Evolutionary conservation across 2,888 invertebrate species (phyloP).

Genomic region (Papilio elwesi): DNA sequence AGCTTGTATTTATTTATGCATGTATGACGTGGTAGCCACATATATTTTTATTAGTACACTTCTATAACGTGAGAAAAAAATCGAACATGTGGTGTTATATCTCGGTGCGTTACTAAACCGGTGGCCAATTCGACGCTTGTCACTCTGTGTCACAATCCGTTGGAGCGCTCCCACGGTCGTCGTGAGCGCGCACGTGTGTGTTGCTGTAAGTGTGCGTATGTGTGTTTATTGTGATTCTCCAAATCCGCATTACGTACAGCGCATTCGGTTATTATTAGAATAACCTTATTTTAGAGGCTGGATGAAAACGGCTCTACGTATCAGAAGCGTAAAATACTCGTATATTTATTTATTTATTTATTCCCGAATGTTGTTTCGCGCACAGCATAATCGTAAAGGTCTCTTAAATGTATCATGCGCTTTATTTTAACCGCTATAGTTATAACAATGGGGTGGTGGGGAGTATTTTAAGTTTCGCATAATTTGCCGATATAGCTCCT

Average conservation of each 20-base stretch:
- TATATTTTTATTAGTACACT: not conserved
- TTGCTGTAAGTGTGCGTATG: constrained; percentile 50
- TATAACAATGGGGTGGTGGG: not conserved
- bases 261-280: constrained; percentile 62
- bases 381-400: constrained; percentile 2
- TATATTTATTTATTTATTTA: too few species aligned
- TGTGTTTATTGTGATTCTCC: constrained; percentile 69
- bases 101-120: not conserved
- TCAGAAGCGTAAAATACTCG: constrained; percentile 43
- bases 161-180: constrained; percentile 51
- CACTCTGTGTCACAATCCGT: constrained; percentile 44
- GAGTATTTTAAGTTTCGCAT: too few species aligned
- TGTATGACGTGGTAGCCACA: too few species aligned
- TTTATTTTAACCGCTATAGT: not conserved
- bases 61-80: not conserved
- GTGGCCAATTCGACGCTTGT: constrained; percentile 29
- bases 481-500: too few species aligned
- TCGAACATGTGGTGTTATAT: not conserved
- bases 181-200: constrained; percentile 60
- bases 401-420: constrained; percentile 4
- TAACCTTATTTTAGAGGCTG: constrained; percentile 67
- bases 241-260: constrained; percentile 59
- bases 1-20: too few species aligned
- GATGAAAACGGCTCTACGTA: constrained; percentile 51
- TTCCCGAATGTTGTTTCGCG: constrained; percentile 5